These are phyloP conservation scores for Deilephila porcellus DNA, from an alignment of 2,888 invertebrate species.

Conservation along the genomic window DNA sequence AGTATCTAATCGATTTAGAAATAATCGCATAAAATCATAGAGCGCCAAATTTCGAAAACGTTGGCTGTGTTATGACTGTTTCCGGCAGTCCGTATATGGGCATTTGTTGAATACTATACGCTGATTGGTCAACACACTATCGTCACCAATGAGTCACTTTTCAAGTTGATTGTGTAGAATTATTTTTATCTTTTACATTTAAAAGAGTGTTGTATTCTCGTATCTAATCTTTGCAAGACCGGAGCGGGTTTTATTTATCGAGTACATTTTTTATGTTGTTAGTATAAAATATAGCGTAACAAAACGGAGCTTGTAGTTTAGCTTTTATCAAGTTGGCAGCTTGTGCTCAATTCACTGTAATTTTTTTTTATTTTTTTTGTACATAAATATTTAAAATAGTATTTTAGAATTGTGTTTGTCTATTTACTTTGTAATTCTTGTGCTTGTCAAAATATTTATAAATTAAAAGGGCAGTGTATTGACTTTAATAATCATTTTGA, in stretches of 20 bases:
- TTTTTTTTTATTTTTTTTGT: conserved; percentile 13
- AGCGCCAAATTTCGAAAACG: conserved; percentile 62
- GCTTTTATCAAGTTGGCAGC: conserved; percentile 64
- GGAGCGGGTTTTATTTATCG: conserved; percentile 52
- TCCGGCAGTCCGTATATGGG: conserved; percentile 86
- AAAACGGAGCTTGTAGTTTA: conserved; percentile 55
- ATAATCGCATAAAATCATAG: conserved; percentile 7
- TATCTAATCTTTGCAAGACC: conserved; percentile 59
- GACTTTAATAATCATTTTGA: conserved; percentile 70
- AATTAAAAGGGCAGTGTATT: conserved; percentile 56
- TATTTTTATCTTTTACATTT: conserved; percentile 57
- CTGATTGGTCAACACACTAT: conserved; percentile 81
- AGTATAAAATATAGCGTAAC: conserved; percentile 48
- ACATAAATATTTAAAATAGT: conserved; percentile 34
- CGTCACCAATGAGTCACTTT: conserved; percentile 76
- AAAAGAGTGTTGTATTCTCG: conserved; percentile 53
- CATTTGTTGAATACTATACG: conserved; percentile 83
- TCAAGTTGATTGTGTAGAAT: conserved; percentile 57
- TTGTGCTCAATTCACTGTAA: conserved; percentile 39
- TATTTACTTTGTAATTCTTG: neutral
- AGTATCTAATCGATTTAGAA: neutral
- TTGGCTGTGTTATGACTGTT: conserved; percentile 54
- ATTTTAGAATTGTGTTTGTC: conserved; percentile 29
- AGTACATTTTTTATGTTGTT: conserved; percentile 41
- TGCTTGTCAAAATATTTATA: conserved; percentile 18